These are phyloP conservation scores for Thera britannica DNA, from an alignment of 2,888 invertebrate genomes.

Conservation along the genomic window DNA sequence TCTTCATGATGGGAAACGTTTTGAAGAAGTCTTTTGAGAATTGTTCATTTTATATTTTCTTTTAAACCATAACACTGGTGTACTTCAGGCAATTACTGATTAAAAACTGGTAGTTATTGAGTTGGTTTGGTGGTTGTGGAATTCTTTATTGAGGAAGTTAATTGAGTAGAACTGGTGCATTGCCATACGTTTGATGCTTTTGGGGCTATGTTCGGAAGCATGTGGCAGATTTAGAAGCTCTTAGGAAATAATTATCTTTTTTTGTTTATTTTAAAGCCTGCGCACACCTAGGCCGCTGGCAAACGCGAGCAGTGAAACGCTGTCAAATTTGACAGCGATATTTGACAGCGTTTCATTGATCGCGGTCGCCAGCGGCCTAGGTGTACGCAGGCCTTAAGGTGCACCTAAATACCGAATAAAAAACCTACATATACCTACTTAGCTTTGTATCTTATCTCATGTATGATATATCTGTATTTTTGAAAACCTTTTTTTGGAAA, in stretches of 20 bases:
- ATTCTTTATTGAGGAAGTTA: conserved; percentile 12
- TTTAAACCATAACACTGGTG: neutral
- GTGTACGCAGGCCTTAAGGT: too few species aligned
- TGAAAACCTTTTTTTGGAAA: too few species aligned
- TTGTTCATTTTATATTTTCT: conserved; percentile 8
- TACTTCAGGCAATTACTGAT: conserved; percentile 10
- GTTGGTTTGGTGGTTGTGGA: neutral
- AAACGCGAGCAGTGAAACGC: too few species aligned
- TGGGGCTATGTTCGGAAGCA: neutral
- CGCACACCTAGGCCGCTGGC: too few species aligned
- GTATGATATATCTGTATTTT: too few species aligned
- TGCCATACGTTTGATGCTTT: neutral
- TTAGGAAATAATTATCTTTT: neutral
- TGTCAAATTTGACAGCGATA: too few species aligned
- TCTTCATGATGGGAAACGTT: conserved; percentile 13
- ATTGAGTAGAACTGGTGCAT: conserved; percentile 7
- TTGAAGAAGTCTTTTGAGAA: neutral
- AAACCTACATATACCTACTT: too few species aligned
- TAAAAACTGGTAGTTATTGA: conserved; percentile 8
- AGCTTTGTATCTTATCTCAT: too few species aligned
- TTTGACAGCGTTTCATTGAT: too few species aligned
- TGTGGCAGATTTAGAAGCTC: conserved; percentile 1
- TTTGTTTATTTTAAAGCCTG: too few species aligned
- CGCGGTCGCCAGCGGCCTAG: too few species aligned
- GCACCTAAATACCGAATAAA: too few species aligned